These are phyloP conservation scores for Sebastes fasciatus DNA, from an alignment of 2,113 vertebrate genomes.

Conservation along the genomic window DNA sequence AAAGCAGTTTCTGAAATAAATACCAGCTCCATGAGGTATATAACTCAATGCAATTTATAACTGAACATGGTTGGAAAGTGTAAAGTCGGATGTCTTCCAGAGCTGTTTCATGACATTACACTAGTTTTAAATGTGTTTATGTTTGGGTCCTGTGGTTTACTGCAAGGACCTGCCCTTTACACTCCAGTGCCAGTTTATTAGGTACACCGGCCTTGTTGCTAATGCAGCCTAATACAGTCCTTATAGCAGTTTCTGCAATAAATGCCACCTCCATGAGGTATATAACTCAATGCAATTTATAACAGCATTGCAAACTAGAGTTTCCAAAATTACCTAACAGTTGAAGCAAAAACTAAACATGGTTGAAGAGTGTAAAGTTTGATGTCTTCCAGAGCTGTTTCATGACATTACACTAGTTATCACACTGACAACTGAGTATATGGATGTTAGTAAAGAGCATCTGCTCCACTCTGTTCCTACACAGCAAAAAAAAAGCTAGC, in stretches of 20 bases:
- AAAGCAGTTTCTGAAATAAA: background rate
- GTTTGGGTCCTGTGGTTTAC: background rate
- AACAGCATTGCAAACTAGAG: background rate
- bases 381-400: background rate
- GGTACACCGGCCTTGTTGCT: background rate
- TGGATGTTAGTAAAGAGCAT: background rate
- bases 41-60: background rate
- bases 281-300: background rate
- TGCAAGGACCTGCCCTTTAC: background rate
- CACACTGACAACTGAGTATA: background rate
- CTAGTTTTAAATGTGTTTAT: no score
- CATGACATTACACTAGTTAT: background rate
- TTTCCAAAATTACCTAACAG: background rate
- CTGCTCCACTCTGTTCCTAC: background rate
- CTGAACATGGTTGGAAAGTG: background rate
- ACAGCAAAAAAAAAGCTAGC: no score
- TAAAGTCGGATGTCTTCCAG: background rate
- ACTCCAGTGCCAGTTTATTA: constrained; percentile 3
- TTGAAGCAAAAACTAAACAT: background rate
- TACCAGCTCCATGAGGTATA: background rate
- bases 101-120: background rate
- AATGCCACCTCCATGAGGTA: background rate
- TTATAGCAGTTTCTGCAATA: background rate
- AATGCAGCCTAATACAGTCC: background rate
- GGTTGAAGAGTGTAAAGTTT: background rate